phyloP scores from a whole-genome alignment of 2,797 vertebrate genomes.

The Pipistrellus pygmaeus region DNA sequence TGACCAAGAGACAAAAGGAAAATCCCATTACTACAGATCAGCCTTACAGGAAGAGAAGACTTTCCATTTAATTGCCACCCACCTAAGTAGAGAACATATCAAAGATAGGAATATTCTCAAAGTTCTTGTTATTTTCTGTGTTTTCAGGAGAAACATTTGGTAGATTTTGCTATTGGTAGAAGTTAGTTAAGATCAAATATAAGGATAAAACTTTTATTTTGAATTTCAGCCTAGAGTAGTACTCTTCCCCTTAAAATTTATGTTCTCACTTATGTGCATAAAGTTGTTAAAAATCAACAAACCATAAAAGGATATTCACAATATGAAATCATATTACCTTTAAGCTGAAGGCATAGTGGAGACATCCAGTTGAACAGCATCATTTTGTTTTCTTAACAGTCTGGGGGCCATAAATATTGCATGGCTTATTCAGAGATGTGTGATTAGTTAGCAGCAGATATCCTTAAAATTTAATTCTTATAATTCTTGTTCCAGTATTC shows the following conservation, averaged over 20 bases:
- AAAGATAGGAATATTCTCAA: neutral
- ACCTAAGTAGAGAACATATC: neutral
- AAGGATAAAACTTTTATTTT: neutral
- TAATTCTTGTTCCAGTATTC: neutral
- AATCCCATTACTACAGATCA: neutral
- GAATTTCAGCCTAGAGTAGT: neutral
- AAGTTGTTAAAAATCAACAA: constrained; percentile 24
- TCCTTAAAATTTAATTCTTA: constrained; percentile 21
- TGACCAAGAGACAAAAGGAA: no score
- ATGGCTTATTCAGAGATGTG: neutral
- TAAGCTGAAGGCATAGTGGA: constrained; percentile 20
- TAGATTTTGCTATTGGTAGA: constrained; percentile 12
- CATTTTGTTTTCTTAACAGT: constrained; percentile 7
- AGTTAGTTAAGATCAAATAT: neutral
- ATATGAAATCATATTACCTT: neutral
- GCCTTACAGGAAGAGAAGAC: neutral
- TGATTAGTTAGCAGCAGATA: constrained; percentile 1
- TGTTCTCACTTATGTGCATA: neutral
- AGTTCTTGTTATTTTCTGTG: neutral
- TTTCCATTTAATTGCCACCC: neutral
- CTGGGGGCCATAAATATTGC: neutral
- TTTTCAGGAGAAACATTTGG: constrained; percentile 30
- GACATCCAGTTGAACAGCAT: neutral
- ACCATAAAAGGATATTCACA: neutral
- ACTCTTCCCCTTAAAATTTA: constrained; percentile 24